Evolutionary conservation across 2,797 vertebrate genomes (phyloP).

Genomic region (Acestrorhynchus altus): DNA sequence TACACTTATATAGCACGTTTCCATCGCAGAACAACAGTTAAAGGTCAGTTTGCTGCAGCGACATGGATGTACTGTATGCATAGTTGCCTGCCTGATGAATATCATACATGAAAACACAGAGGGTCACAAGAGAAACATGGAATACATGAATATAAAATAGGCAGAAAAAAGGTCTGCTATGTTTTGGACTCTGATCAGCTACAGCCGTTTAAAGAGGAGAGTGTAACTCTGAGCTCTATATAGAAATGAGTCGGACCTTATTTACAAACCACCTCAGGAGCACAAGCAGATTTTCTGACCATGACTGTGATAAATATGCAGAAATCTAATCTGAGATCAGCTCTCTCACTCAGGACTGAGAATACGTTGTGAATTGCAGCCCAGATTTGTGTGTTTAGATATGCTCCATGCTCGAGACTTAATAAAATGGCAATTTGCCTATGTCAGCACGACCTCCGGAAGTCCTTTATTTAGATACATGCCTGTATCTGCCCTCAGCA

Average conservation of each 20-base stretch:
- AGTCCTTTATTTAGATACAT: not conserved
- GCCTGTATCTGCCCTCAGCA: not conserved
- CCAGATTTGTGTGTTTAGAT: not conserved
- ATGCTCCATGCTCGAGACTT: not conserved
- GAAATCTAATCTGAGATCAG: too few relatives aligned
- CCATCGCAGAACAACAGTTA: not conserved
- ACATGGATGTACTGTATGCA: not conserved
- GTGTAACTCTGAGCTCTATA: not conserved
- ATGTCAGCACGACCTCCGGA: not conserved
- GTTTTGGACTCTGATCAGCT: not conserved
- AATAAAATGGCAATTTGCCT: not conserved
- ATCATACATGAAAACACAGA: not conserved
- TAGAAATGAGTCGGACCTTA: not conserved
- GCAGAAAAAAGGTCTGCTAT: not conserved
- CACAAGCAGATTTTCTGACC: too few relatives aligned
- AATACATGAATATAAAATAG: slow-evolving; percentile 12
- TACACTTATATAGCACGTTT: not conserved
- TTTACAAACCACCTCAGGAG: too few relatives aligned
- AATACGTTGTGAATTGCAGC: too few relatives aligned
- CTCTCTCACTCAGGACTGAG: too few relatives aligned
- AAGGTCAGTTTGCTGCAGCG: not conserved
- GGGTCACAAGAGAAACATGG: not conserved
- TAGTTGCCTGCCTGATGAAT: not conserved
- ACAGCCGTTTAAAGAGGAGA: not conserved
- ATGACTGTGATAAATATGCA: too few relatives aligned